phyloP scores from a whole-genome alignment of 2,797 vertebrate species.

The Alauda arvensis region DNA sequence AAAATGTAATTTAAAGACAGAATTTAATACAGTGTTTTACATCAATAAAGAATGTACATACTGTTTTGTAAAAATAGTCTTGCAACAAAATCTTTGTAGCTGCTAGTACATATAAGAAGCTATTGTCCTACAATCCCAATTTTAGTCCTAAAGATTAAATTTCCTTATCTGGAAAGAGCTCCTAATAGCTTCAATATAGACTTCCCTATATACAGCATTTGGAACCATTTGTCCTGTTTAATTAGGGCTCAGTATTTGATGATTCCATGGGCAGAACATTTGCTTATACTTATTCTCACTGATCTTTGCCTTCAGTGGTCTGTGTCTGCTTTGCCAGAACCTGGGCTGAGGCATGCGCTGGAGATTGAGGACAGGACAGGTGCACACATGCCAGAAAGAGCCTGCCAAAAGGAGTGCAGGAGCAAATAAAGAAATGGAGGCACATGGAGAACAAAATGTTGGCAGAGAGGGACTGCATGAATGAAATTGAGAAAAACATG shows the following conservation, averaged over 20 bases:
- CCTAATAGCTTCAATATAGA: background rate
- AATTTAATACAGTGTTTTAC: background rate
- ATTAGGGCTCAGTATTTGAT: background rate
- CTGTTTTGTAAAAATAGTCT: background rate
- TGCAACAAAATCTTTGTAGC: background rate
- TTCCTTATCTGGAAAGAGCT: background rate
- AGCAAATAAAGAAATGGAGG: background rate
- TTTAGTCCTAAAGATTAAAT: background rate
- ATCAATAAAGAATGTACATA: background rate
- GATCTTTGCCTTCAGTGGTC: background rate
- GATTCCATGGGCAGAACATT: background rate
- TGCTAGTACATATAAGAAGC: background rate
- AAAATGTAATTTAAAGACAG: background rate
- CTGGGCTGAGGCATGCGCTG: background rate
- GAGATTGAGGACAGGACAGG: background rate
- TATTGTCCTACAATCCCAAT: background rate
- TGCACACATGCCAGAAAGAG: background rate
- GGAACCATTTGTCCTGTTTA: background rate
- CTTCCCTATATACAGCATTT: background rate
- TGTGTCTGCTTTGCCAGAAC: background rate
- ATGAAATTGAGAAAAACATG: background rate
- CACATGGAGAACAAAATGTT: background rate
- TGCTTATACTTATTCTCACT: background rate
- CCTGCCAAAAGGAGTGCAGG: background rate
- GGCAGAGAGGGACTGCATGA: background rate